Evolutionary conservation across 2,888 invertebrate species (phyloP).

Genomic region (Abrostola triplasia): DNA sequence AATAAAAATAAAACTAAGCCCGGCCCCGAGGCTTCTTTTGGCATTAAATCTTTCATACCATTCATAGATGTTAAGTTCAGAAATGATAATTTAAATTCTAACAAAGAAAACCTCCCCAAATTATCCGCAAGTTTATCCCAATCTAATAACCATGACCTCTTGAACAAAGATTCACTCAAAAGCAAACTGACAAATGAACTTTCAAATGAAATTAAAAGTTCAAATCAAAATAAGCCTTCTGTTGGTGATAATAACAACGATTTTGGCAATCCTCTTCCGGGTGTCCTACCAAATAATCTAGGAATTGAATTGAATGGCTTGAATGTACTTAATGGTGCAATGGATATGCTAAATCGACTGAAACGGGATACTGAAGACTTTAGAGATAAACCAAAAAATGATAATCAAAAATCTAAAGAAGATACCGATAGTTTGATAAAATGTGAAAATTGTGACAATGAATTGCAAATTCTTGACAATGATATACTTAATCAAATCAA

Average conservation of each 20-base stretch:
- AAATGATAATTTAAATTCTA: too few relatives aligned
- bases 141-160: neutral
- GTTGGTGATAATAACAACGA: neutral
- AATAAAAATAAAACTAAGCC: neutral
- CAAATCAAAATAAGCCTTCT: neutral
- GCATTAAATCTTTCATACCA: neutral
- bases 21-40: neutral
- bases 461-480: neutral
- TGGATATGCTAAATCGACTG: slow-evolving; percentile 18
- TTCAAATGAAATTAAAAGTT: too few relatives aligned
- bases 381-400: neutral
- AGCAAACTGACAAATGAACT: too few relatives aligned
- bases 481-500: neutral
- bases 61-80: slow-evolving; percentile 11
- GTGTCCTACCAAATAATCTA: neutral
- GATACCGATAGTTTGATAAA: too few relatives aligned
- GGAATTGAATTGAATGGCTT: slow-evolving; percentile 10
- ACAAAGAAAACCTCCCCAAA: neutral
- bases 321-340: slow-evolving; percentile 6
- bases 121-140: neutral
- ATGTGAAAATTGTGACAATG: neutral
- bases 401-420: neutral
- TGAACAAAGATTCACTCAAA: too few relatives aligned
- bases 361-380: slow-evolving; percentile 1
- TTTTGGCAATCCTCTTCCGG: neutral